Evolutionary conservation across 2,113 vertebrate species (phyloP).

Genomic region (Cavia porcellus): DNA sequence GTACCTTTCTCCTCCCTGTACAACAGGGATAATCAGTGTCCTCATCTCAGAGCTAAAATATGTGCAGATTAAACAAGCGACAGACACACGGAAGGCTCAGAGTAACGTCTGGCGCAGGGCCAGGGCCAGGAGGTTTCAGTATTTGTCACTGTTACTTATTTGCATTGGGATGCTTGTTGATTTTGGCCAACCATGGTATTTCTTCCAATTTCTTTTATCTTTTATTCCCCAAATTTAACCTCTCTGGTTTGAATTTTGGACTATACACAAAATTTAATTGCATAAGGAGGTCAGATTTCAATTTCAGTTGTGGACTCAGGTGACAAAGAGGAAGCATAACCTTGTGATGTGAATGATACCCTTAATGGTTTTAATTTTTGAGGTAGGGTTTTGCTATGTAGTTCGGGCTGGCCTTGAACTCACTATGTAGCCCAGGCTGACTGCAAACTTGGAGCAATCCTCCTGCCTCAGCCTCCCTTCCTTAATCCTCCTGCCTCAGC

Average conservation of each 20-base stretch:
- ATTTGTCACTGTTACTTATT: not conserved
- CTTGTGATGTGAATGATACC: not conserved
- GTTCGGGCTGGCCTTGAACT: not conserved
- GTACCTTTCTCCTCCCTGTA: not conserved
- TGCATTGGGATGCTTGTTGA: constrained; percentile 37
- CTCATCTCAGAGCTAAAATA: not conserved
- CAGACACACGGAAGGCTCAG: not conserved
- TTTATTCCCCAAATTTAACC: not conserved
- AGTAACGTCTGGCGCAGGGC: not conserved
- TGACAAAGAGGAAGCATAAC: not conserved
- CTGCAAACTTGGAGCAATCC: not conserved
- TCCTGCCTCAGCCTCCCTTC: not conserved
- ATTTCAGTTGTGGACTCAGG: not conserved
- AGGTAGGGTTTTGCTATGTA: not conserved
- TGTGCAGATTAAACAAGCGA: not conserved
- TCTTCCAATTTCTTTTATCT: not conserved
- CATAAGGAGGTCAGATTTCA: not conserved
- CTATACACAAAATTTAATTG: not conserved
- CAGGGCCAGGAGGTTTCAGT: not conserved
- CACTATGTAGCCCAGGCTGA: not conserved
- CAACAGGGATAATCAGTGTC: not conserved
- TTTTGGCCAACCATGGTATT: not conserved
- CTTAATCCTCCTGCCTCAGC: not conserved
- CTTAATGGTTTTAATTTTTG: not conserved
- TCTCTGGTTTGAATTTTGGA: not conserved